These are phyloP conservation scores for Dendrocopos noguchii DNA, from an alignment of 2,113 vertebrate species.

Conservation along the genomic window DNA sequence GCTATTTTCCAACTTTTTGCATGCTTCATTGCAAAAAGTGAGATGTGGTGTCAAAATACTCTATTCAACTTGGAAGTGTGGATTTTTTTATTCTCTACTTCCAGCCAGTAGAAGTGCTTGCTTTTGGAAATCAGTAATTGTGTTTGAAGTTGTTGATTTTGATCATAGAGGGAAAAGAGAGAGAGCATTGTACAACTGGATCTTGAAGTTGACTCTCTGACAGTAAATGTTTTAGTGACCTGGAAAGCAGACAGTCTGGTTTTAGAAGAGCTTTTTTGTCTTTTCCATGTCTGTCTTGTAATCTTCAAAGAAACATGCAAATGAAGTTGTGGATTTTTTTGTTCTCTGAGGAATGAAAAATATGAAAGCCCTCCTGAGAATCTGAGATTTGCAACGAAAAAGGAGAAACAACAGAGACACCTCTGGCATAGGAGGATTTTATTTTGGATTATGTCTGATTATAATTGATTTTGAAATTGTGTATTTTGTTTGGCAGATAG, in stretches of 20 bases:
- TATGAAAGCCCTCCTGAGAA: background rate
- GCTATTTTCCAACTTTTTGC: background rate
- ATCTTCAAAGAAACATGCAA: background rate
- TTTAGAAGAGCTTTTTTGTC: background rate
- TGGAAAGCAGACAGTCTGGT: background rate
- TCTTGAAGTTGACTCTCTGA: background rate
- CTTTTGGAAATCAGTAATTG: background rate
- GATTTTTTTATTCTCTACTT: background rate
- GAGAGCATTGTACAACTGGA: background rate
- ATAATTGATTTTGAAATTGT: background rate
- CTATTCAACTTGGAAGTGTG: background rate
- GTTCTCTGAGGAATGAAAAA: background rate
- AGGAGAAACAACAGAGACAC: background rate
- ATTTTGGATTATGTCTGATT: background rate
- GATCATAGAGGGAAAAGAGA: background rate
- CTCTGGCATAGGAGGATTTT: background rate
- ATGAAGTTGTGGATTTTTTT: background rate
- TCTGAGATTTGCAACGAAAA: background rate
- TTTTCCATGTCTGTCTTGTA: background rate
- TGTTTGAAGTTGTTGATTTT: background rate
- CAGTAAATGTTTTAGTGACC: background rate
- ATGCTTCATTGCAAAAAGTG: background rate
- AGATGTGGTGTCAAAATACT: background rate
- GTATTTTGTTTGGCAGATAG: background rate
- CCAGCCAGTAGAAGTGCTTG: background rate